Percentiles rank a stretch among this genome's conserved stretches.
phyloP scores from a whole-genome alignment of 2,888 invertebrate genomes.

The Melolontha melolontha region DNA sequence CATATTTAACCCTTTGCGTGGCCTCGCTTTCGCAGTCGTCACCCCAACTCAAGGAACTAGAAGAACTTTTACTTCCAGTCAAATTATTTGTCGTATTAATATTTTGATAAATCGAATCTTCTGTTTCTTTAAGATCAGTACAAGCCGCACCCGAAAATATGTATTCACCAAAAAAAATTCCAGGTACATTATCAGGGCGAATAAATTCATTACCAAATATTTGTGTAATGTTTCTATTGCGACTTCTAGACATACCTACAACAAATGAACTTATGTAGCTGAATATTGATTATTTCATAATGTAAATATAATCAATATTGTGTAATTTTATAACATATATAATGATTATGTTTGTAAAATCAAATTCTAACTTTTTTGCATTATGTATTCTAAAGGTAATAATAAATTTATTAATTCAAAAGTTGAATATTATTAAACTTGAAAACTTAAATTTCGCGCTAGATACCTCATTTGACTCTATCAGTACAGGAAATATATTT shows the following conservation, averaged over 20 bases:
- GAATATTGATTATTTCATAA: slow-evolving; percentile 42
- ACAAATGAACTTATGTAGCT: slow-evolving; percentile 14
- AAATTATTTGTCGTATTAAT: slow-evolving; percentile 17
- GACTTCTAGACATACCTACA: slow-evolving; percentile 51
- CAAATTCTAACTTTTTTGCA: not conserved
- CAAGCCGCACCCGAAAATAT: not conserved
- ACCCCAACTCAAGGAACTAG: slow-evolving; percentile 67
- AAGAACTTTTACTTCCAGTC: slow-evolving; percentile 55
- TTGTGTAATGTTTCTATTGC: slow-evolving; percentile 50
- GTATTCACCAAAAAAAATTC: slow-evolving; percentile 28
- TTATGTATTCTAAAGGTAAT: no score
- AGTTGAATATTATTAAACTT: no score
- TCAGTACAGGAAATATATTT: slow-evolving; percentile 37
- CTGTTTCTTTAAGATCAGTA: not conserved
- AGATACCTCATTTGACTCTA: slow-evolving; percentile 27
- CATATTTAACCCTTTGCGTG: slow-evolving; percentile 67
- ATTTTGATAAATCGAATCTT: slow-evolving; percentile 6
- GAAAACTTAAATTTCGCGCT: slow-evolving; percentile 27
- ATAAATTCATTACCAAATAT: slow-evolving; percentile 41
- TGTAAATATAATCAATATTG: slow-evolving; percentile 39
- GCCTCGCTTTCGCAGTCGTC: slow-evolving; percentile 69
- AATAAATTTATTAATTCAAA: no score
- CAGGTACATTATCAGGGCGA: slow-evolving; percentile 4
- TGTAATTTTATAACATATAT: no score
- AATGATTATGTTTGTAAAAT: not conserved